These are phyloP conservation scores for Megalurothrips usitatus DNA, from an alignment of 2,888 invertebrate species.

Conservation along the genomic window DNA sequence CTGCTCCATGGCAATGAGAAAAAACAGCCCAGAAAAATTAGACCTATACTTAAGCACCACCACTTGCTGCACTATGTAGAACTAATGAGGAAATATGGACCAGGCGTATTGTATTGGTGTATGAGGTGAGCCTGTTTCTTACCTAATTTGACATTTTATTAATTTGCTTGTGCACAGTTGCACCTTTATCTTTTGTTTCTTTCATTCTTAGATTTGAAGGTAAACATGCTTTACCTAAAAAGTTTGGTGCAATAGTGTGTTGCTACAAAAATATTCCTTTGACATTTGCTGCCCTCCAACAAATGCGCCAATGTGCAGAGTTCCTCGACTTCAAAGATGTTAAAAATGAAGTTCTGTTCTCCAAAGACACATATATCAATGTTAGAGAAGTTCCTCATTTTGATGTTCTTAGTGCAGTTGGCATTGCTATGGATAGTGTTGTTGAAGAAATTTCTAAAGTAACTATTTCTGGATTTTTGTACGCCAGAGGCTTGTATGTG, in stretches of 20 bases:
- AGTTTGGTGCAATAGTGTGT: neutral
- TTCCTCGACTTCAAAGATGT: neutral
- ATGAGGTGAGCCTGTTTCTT: neutral
- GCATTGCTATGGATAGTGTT: neutral
- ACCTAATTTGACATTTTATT: neutral
- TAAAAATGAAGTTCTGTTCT: neutral
- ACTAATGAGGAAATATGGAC: neutral
- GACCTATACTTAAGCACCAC: neutral
- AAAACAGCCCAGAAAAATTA: neutral
- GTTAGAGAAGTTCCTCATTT: neutral
- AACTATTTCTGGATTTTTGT: neutral
- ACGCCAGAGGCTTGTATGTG: neutral
- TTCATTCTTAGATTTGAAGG: neutral
- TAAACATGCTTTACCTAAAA: neutral
- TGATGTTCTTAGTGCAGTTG: neutral
- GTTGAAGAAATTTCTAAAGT: neutral
- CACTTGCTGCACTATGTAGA: neutral
- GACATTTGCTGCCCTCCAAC: neutral
- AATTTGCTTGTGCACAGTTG: neutral
- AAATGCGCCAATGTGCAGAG: neutral
- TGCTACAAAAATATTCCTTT: neutral
- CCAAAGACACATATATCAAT: neutral
- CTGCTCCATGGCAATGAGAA: neutral
- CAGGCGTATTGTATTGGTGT: neutral
- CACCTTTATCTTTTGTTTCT: neutral